Conservation (phyloP, 2,888 invertebrate genomes). For the Luperina testacea region DNA sequence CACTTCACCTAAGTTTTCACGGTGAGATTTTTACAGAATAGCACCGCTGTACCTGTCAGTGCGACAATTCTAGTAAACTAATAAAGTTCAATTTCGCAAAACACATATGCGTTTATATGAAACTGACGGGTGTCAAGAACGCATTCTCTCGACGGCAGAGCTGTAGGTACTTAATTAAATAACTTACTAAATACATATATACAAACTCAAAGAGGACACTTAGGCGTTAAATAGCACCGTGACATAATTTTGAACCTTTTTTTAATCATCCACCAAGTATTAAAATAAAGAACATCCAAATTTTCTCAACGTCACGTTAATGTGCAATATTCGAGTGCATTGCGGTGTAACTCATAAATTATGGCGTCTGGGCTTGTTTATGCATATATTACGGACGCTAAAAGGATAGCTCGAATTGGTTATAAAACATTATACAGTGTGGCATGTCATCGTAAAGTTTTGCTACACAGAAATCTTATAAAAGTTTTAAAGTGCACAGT, state of each 20-base stretch:
- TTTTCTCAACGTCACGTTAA: constrained; percentile 46
- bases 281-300: constrained; percentile 60
- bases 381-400: constrained; percentile 66
- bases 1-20: no score
- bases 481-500: constrained; percentile 17
- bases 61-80: neutral
- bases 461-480: constrained; percentile 36
- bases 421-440: constrained; percentile 63
- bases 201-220: neutral
- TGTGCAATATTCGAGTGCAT: constrained; percentile 71
- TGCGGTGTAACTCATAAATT: constrained; percentile 73
- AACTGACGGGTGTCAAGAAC: neutral
- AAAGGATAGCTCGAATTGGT: constrained; percentile 64
- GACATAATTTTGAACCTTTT: neutral
- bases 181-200: neutral
- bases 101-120: neutral
- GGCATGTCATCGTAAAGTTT: constrained; percentile 51
- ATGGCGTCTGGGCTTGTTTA: constrained; percentile 67
- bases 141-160: neutral
- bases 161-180: neutral
- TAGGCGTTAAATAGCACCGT: neutral
- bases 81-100: neutral
- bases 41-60: no score
- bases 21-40: no score
- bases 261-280: neutral